Evolutionary conservation across 2,797 vertebrate species (phyloP).

Genomic region (Novumbra hubbsi): DNA sequence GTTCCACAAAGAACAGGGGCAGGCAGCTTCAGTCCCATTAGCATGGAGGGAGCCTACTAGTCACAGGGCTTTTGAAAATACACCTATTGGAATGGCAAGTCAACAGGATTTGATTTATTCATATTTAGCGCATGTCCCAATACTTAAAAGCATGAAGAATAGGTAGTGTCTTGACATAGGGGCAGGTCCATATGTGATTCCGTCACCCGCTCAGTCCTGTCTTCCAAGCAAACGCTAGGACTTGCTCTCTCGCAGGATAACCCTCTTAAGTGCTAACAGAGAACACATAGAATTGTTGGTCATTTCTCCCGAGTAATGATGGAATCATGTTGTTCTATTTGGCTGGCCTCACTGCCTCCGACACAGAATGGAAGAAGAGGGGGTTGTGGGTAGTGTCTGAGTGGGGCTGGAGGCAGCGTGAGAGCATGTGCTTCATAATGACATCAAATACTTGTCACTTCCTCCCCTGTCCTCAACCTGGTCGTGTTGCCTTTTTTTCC

Average conservation of each 20-base stretch:
- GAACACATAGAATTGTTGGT: conserved; percentile 4
- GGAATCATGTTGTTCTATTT: conserved; percentile 2
- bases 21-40: background rate
- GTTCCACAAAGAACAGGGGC: background rate
- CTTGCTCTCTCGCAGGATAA: background rate
- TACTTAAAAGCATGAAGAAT: too few relatives aligned
- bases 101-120: background rate
- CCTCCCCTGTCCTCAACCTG: background rate
- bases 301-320: conserved; percentile 9
- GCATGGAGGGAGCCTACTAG: background rate
- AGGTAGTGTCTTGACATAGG: background rate
- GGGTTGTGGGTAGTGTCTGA: background rate
- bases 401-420: conserved; percentile 2
- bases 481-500: background rate
- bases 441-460: background rate
- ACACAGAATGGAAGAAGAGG: conserved; percentile 5
- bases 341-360: background rate
- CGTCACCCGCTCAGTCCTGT: background rate
- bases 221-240: background rate
- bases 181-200: background rate
- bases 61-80: conserved; percentile 1
- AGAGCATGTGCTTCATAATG: background rate
- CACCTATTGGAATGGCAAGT: conserved; percentile 1
- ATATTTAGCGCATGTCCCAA: background rate
- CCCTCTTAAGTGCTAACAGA: background rate